Base-by-base conservation (phyloP, 2,888 invertebrate genomes). In the Macaria liturata region DNA sequence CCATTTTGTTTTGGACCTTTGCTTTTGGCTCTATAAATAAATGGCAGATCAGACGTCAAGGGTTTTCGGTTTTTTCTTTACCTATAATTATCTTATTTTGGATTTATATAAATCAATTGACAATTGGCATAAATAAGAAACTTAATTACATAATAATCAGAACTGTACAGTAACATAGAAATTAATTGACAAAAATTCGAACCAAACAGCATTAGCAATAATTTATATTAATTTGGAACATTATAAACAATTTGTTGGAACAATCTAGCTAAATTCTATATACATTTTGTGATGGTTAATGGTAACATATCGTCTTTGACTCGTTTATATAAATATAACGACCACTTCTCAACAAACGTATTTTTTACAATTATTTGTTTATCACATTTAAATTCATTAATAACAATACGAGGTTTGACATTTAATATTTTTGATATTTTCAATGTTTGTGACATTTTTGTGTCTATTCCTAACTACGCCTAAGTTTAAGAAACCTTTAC, bases 301-400 rank as follows among this genome's bases (percentile, higher is more conserved):
- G 86, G 88, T 88, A 88, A 88, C 88, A 73, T 63, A 73, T 74
- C 31, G 70, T 81, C 80, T 82, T 83, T 81, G 81, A 78, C 71
- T 75, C 66, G 32, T 6, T 46, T 34, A 37, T 45, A 55, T 46
- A 56, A 56, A 52, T 48, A 56, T 59, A 52, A 59, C 45, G 44
- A 54, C 49, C 53, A 42, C 53, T 49, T 46, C 44, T 20, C 45
- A 54, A 53, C 39, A 55, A 61, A 61, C 60, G 64, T 57, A 20
- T 62, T 54, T 57, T 57, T 50, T 51, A 54, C 54, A 54, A 53
- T 9, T 52, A 52, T 49, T 45, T 61, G 54, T 61, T 61, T 59
- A 66, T 66, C 64, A 64, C 62, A 66, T 50, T 61, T 56, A 51
- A 45, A 54, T 63, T 49, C 57, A 59, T 55, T 51, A 46, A 31